Evolutionary conservation across 2,888 invertebrate species (phyloP).

Genomic region (Erannis defoliaria): DNA sequence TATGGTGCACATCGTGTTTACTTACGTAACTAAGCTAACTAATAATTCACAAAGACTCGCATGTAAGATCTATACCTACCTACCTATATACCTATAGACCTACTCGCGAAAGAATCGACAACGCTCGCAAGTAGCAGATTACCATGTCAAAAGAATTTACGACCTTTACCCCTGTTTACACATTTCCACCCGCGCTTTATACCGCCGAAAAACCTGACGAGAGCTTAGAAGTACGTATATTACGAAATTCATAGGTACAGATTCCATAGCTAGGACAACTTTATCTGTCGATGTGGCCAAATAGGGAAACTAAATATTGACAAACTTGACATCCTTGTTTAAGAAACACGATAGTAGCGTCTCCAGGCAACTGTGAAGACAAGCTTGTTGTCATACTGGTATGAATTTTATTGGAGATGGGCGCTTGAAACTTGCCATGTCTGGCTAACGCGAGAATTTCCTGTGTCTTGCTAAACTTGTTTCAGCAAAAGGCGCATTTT

Average conservation of each 20-base stretch:
- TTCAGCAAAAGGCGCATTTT: conserved; percentile 26
- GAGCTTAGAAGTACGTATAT: conserved; percentile 47
- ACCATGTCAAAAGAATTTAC: conserved; percentile 65
- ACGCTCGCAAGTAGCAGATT: conserved; percentile 47
- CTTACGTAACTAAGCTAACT: too few species aligned
- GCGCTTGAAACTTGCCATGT: conserved; percentile 39
- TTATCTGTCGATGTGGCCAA: neutral
- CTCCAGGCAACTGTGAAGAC: neutral
- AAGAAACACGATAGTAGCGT: neutral
- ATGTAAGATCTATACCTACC: conserved; percentile 36
- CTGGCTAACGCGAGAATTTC: conserved; percentile 37
- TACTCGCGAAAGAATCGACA: conserved; percentile 35
- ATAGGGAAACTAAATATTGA: neutral
- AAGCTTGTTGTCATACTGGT: neutral
- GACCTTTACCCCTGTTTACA: conserved; percentile 53
- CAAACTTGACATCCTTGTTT: neutral
- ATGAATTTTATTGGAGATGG: conserved; percentile 31
- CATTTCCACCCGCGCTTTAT: conserved; percentile 46
- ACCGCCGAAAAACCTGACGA: conserved; percentile 44
- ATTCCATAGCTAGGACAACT: conserved; percentile 1
- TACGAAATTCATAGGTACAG: conserved; percentile 46
- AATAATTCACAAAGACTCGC: conserved; percentile 46
- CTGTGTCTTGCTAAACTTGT: conserved; percentile 33
- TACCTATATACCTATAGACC: too few species aligned
- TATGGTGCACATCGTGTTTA: too few species aligned